phyloP scores from a whole-genome alignment of 2,888 invertebrate genomes.

The Strigamia maritima region DNA sequence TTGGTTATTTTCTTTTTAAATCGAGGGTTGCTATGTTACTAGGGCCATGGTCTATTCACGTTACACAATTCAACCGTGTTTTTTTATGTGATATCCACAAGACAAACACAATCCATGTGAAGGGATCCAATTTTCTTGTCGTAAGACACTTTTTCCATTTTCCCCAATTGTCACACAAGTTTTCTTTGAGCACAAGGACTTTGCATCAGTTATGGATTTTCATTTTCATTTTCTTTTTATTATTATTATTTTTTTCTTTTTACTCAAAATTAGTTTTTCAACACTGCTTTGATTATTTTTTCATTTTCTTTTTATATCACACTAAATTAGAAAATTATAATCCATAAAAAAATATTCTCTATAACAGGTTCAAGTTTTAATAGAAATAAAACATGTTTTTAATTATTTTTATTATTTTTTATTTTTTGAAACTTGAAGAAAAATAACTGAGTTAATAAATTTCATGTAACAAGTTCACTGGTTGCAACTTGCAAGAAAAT shows the following conservation, averaged over 20 bases:
- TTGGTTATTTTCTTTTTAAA: neutral
- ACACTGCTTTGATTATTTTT: neutral
- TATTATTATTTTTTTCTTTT: neutral
- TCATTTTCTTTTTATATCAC: neutral
- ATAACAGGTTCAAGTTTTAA: neutral
- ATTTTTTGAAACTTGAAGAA: neutral
- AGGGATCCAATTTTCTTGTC: constrained; percentile 4
- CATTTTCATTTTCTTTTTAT: neutral
- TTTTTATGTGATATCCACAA: neutral
- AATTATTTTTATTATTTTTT: neutral
- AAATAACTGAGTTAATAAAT: neutral
- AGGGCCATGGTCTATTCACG: neutral
- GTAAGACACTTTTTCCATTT: constrained; percentile 4
- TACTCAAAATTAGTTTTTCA: neutral
- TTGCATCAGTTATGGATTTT: neutral
- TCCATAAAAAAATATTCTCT: neutral
- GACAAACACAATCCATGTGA: constrained; percentile 4
- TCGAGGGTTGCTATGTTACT: neutral
- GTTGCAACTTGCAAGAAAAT: neutral
- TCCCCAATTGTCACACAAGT: neutral
- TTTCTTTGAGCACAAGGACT: neutral
- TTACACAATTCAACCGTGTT: constrained; percentile 4
- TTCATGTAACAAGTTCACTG: neutral
- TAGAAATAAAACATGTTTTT: neutral
- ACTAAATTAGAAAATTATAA: neutral